Base-by-base conservation (phyloP, 2,888 invertebrate genomes). In the Perdita meconis region DNA sequence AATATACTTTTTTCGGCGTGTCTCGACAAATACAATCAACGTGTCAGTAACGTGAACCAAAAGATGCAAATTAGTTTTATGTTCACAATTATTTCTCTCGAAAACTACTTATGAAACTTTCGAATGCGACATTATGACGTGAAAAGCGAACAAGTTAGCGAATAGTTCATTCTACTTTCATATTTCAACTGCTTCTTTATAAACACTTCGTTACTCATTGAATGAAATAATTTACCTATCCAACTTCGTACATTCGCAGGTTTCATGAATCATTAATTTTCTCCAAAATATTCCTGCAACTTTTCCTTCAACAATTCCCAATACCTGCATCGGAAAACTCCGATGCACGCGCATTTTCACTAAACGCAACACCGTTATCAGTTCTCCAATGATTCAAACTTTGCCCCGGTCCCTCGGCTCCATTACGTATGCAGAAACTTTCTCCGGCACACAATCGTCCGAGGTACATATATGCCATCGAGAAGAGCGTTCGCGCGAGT, bases 391-490 rank as follows among this genome's bases (percentile, higher is more conserved):
- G 22, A 10, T 1, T 19, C 30, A 47, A 68, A 59, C 51, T 59
- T 59, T 26, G 13, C 19, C 24, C 40, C 47, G 12, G 34, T 40
- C 26, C 69, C 13, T 57, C 42, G 57, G 19, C 50, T 42, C 68
- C 40, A 36, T 50, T 55, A 51, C 22, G 12, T 47, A 69, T 69
- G 65, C 44, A 34, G 66, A 70, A 69, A 76, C 51, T 76, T 76
- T 26, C 16, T 4, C 30, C 42, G 44, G 26, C 22, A 22, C n/a
- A 16, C 51, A 57, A 66, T 69, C 42, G 47, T 30, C 10, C 40
- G 3, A 26, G 19, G 16, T 51, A 67, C 40, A 26, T 57, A 36
- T 42, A 51, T 71, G 38, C 38, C 1, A 66, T 56, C 24, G 47
- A 40, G 8, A 10, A 22, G 16, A 24, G 26, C 50, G 38, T 59